phyloP scores from a whole-genome alignment of 2,888 invertebrate genomes.

The Elegia similella region DNA sequence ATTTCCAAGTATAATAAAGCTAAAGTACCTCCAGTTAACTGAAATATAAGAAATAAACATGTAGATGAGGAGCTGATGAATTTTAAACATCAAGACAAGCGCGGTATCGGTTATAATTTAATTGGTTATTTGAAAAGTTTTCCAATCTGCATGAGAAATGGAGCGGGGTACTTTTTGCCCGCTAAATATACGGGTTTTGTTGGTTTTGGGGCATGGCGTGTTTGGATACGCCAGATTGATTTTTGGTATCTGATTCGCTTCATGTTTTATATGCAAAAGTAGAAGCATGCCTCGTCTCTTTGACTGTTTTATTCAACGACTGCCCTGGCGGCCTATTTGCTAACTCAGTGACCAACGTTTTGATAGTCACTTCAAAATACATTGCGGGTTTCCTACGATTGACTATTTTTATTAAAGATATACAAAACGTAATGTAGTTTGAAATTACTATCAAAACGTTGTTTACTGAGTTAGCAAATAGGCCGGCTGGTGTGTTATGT shows the following conservation, averaged over 20 bases:
- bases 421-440: no score
- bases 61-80: conserved; percentile 45
- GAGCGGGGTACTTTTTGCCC: conserved; percentile 26
- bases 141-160: conserved; percentile 62
- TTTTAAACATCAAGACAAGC: conserved; percentile 42
- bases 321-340: no score
- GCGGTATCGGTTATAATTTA: conserved; percentile 52
- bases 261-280: not conserved
- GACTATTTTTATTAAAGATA: no score
- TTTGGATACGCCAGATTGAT: not conserved
- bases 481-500: no score
- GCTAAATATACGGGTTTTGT: conserved; percentile 13
- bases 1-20: conserved; percentile 4
- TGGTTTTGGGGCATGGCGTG: not conserved
- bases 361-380: no score
- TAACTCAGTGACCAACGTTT: no score
- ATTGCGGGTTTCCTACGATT: no score
- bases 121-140: conserved; percentile 67
- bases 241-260: not conserved
- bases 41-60: conserved; percentile 35
- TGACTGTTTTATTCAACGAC: not conserved
- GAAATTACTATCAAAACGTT: no score
- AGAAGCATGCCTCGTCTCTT: no score
- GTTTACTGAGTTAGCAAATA: no score
- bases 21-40: conserved; percentile 12